Base-by-base conservation (phyloP, 2,888 invertebrate genomes). In the Epinotia demarniana region DNA sequence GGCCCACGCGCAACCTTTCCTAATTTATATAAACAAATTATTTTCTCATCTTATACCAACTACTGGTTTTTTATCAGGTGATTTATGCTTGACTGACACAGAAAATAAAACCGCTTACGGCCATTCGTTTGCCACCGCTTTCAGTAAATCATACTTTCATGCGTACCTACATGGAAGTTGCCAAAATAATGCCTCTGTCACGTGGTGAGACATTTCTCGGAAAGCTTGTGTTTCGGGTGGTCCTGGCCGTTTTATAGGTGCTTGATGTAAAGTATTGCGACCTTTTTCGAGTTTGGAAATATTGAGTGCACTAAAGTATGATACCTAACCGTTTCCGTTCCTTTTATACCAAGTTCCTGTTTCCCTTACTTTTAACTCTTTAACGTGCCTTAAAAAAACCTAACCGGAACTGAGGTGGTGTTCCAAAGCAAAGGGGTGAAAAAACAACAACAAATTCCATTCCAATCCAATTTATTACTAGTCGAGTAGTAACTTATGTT, bases 21-120 rank as follows among this genome's bases (percentile, higher is more conserved):
- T 90, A 87, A 90, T 89, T 90, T 89, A 90, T 90, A 87, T 89
- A 86, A 90, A 90, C 89, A 90, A 90, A 90, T 90, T 89, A 90
- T 89, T 88, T 88, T 89, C 89, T 84, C 89, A 89, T 89, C 87
- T 87, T 81, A 80, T 79, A 81, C 84, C 85, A 88, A 90, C 91
- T 91, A 90, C 91, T 90, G 91, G 88, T 89, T 88, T 90, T 86
- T 82, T 85, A 81, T 81, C 81, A 79, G 70, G 82, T 86, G 85
- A 86, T 86, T 77, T 77, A 76, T 76, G 79, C 77, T 79, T 83
- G 83, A 83, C 80, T 77, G 81, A 80, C 77, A 75, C 77, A 77
- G 78, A 75, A 78, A 79, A 80, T 80, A 79, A 77, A 78, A 78
- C 73, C 58, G 67, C 75, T 80, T 78, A 77, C 73, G 81, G 82